Conservation (phyloP, 1,140 invertebrate genomes). For the Euwallacea fornicatus region DNA sequence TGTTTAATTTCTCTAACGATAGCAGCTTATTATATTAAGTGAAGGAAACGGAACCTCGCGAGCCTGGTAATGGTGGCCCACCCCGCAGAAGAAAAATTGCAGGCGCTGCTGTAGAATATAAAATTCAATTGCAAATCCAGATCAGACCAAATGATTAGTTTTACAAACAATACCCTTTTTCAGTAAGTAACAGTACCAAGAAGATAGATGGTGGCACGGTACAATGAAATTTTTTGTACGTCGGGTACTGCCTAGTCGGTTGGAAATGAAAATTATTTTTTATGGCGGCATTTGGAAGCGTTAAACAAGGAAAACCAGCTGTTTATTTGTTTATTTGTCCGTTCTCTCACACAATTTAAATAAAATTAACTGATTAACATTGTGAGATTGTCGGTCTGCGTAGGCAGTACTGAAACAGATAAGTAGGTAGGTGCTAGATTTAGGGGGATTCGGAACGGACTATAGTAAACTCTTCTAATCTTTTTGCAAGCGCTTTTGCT, state of each 20-base stretch:
- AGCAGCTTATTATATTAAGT: too few relatives aligned
- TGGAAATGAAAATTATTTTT: not conserved
- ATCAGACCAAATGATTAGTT: not conserved
- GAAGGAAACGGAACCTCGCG: too few relatives aligned
- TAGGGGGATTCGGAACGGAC: not conserved
- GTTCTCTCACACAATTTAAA: slow-evolving; percentile 33
- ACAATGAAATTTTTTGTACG: slow-evolving; percentile 10
- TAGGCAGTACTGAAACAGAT: slow-evolving; percentile 21
- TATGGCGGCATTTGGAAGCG: slow-evolving; percentile 9
- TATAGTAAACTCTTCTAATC: too few relatives aligned
- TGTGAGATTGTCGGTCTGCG: slow-evolving; percentile 14
- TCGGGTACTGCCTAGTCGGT: not conserved
- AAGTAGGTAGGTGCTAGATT: slow-evolving; percentile 26
- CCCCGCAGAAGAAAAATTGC: too few relatives aligned
- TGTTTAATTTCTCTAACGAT: too few relatives aligned
- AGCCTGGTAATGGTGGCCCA: too few relatives aligned
- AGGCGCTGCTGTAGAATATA: too few relatives aligned
- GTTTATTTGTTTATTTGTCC: slow-evolving; percentile 26
- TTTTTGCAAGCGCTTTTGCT: too few relatives aligned
- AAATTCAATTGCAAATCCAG: too few relatives aligned
- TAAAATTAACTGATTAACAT: slow-evolving; percentile 32
- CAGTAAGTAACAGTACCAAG: slow-evolving; percentile 4
- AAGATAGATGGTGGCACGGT: slow-evolving; percentile 11
- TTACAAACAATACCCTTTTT: slow-evolving; percentile 6
- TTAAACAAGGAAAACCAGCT: slow-evolving; percentile 10